Conservation (phyloP, 2,888 invertebrate species). For the Rhimphoctona megacephalus region DNA sequence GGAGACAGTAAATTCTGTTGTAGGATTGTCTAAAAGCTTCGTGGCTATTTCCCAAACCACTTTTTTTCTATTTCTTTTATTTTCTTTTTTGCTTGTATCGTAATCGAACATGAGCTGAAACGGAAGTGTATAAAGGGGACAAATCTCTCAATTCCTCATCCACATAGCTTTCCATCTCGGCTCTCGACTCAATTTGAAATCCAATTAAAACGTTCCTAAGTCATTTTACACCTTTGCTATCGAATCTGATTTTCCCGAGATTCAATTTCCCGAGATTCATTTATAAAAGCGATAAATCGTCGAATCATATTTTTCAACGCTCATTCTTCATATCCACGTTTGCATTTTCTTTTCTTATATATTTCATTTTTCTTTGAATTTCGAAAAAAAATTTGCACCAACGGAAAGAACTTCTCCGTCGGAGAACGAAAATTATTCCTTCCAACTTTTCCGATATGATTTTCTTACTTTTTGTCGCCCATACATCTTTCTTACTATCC, state of each 20-base stretch:
- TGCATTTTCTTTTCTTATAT: neutral
- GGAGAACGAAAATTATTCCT: neutral
- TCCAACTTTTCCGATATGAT: neutral
- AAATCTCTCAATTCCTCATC: conserved; percentile 21
- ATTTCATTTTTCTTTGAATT: neutral
- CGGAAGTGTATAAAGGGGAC: neutral
- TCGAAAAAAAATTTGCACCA: neutral
- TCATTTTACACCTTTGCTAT: neutral
- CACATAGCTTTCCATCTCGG: conserved; percentile 8
- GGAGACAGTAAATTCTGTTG: conserved; percentile 26
- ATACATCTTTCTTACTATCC: neutral
- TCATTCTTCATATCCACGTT: neutral
- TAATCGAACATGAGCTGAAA: conserved; percentile 18
- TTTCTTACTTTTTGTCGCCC: neutral
- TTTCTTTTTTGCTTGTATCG: conserved; percentile 6
- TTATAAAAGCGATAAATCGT: neutral
- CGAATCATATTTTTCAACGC: conserved; percentile 36
- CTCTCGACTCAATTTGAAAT: conserved; percentile 27
- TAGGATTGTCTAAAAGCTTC: conserved; percentile 26
- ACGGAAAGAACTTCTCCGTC: neutral
- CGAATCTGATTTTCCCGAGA: neutral
- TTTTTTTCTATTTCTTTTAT: neutral
- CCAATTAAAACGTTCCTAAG: conserved; percentile 22
- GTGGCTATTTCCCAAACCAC: neutral
- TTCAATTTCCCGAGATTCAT: conserved; percentile 14